Evolutionary conservation across 1,140 invertebrate genomes (phyloP), one percentile per base, ranked within the genome.

Genomic region (Papilio helenus): DNA sequence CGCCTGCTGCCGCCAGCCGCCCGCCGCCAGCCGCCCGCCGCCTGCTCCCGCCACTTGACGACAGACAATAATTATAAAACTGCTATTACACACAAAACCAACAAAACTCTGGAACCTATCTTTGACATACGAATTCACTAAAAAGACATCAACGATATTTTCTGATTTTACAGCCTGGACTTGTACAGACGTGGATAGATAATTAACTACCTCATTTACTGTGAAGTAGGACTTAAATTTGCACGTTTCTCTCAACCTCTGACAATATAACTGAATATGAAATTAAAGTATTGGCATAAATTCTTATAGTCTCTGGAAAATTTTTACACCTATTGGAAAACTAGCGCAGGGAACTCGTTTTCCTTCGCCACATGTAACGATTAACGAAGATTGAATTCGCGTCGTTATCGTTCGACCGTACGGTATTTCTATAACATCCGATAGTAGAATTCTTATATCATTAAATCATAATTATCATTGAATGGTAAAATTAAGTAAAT

Each of bases 391-490:
- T 1, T 20, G 18, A 55, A 8, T 20, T 18, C 7, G 18, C 4
- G 14, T 51, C 49, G 49, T 51, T 55, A 9, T 55, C 51, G 5
- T 55, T 20, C n/a, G 8, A 55, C 51, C n/a, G n/a, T 16, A 16
- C n/a, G 51, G 51, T 55, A 55, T 55, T 55, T 55, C 51, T 55
- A 55, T 55, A 55, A 55, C 51, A 55, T 55, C 51, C 51, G 51
- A 55, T 55, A 18, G 51, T 55, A 18, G 18, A 51, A 20, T 55
- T 55, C n/a, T 55, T 55, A 8, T 18, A 55, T 18, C 18, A 55
- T 55, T 55, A 7, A 46, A 46, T 46, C 44, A 46, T 46, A 46
- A 39, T 39, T 39, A 49, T 49, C 12, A 16, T 49, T 18, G 46
- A 49, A n/a, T 55, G 3, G 51, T 51, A n/a, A 18, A 55, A 49